Evolutionary conservation across 2,888 invertebrate genomes (phyloP).

Genomic region (Lamproptera curius): DNA sequence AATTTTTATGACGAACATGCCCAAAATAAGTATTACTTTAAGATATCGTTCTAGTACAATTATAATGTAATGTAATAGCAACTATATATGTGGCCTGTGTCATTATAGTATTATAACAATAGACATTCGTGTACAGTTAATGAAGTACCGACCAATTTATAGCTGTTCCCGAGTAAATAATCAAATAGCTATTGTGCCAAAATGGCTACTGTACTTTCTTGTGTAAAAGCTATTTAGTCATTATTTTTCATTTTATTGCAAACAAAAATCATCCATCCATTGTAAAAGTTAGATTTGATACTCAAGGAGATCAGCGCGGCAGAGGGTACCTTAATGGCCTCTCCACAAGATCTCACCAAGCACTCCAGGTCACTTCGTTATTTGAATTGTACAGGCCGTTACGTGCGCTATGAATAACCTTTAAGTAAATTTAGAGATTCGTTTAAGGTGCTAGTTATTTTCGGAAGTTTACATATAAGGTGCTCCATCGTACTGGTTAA

Average conservation of each 20-base stretch:
- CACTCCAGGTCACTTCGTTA: conserved; percentile 75
- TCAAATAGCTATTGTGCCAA: too few species aligned
- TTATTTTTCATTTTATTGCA: conserved; percentile 17
- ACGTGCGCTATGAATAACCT: conserved; percentile 63
- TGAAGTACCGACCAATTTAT: too few species aligned
- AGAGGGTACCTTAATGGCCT: conserved; percentile 72
- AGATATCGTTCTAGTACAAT: too few species aligned
- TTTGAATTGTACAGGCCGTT: conserved; percentile 63
- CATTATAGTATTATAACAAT: too few species aligned
- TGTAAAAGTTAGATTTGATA: conserved; percentile 54
- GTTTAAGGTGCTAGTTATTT: conserved; percentile 12
- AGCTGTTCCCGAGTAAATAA: too few species aligned
- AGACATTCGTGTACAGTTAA: too few species aligned
- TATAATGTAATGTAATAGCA: too few species aligned
- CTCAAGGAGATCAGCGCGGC: conserved; percentile 69
- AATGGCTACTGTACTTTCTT: too few species aligned
- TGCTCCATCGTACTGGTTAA: not conserved
- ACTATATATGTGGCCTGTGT: too few species aligned
- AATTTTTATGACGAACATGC: too few species aligned
- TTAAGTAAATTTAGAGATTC: conserved; percentile 34
- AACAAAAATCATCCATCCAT: conserved; percentile 31
- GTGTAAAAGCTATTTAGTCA: conserved; percentile 17
- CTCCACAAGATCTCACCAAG: conserved; percentile 60
- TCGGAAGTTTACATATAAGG: not conserved
- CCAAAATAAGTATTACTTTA: too few species aligned